A percentile compares a stretch with the other conserved stretches of the same genome.
Conservation (phyloP, 2,888 invertebrate species). For the Drosophila quinaria region DNA sequence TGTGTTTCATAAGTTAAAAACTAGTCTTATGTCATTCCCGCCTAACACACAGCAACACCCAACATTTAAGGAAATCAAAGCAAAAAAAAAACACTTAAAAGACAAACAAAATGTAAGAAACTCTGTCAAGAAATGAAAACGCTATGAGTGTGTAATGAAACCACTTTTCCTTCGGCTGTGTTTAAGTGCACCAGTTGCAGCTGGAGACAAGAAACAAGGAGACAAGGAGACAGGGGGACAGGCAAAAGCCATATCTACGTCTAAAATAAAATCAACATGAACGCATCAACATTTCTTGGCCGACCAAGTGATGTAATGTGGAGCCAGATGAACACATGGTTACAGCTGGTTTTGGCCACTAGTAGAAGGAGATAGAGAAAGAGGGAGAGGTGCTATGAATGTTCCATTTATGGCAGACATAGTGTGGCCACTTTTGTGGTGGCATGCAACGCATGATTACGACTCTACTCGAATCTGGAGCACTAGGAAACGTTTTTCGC, state of each 20-base stretch:
- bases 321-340: conserved; percentile 45
- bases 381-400: conserved; percentile 49
- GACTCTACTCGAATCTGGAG: conserved; percentile 54
- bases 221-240: conserved; percentile 20
- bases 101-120: conserved; percentile 29
- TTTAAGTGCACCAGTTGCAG: conserved; percentile 33
- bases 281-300: conserved; percentile 53
- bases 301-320: conserved; percentile 69
- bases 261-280: conserved; percentile 44
- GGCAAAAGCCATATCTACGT: conserved; percentile 5
- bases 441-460: conserved; percentile 68
- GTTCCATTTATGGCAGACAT: conserved; percentile 76
- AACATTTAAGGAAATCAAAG: conserved; percentile 75
- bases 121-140: conserved; percentile 43
- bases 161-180: conserved; percentile 57
- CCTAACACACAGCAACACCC: conserved; percentile 62
- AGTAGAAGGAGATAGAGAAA: conserved; percentile 12
- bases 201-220: conserved; percentile 23
- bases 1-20: conserved; percentile 50
- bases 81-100: conserved; percentile 21
- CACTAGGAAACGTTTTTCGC: conserved; percentile 70
- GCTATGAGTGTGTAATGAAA: conserved; percentile 52
- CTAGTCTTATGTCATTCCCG: conserved; percentile 59
- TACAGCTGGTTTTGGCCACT: conserved; percentile 61
- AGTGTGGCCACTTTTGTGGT: conserved; percentile 48